A percentile compares a stretch with the other conserved stretches of the same genome.
Conservation (phyloP, 2,888 invertebrate genomes). For the Bombylius discolor region DNA sequence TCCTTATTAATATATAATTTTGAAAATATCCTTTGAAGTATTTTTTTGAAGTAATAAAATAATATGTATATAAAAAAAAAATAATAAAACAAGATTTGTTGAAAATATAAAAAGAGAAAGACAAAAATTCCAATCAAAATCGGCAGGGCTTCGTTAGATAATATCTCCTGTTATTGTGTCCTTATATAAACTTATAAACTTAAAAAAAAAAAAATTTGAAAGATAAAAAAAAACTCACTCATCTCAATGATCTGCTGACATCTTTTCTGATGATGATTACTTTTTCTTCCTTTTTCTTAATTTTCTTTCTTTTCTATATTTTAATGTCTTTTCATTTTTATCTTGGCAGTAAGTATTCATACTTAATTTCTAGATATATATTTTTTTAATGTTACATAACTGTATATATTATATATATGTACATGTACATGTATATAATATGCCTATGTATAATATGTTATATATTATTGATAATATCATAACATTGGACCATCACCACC, state of each 20-base stretch:
- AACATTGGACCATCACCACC: too few relatives aligned
- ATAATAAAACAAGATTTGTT: too few relatives aligned
- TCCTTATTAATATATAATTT: too few relatives aligned
- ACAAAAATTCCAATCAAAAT: constrained; percentile 11
- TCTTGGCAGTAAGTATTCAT: background rate
- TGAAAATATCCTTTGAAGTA: too few relatives aligned
- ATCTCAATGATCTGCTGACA: background rate
- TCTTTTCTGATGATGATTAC: background rate
- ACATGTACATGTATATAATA: too few relatives aligned
- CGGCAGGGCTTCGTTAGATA: constrained; percentile 10
- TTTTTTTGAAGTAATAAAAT: too few relatives aligned
- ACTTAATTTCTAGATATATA: background rate
- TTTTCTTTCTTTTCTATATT: constrained; percentile 1
- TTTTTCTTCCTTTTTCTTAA: background rate
- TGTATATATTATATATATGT: too few relatives aligned
- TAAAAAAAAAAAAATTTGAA: background rate
- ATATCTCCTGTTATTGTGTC: constrained; percentile 1
- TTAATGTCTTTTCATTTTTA: background rate
- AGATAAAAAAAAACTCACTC: background rate
- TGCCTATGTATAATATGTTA: background rate
- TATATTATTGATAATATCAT: too few relatives aligned
- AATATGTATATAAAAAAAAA: too few relatives aligned
- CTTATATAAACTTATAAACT: background rate
- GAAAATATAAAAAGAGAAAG: too few relatives aligned
- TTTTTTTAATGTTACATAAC: too few relatives aligned